Evolutionary conservation across 2,797 vertebrate species (phyloP).

Genomic region (Lithobates pipiens): DNA sequence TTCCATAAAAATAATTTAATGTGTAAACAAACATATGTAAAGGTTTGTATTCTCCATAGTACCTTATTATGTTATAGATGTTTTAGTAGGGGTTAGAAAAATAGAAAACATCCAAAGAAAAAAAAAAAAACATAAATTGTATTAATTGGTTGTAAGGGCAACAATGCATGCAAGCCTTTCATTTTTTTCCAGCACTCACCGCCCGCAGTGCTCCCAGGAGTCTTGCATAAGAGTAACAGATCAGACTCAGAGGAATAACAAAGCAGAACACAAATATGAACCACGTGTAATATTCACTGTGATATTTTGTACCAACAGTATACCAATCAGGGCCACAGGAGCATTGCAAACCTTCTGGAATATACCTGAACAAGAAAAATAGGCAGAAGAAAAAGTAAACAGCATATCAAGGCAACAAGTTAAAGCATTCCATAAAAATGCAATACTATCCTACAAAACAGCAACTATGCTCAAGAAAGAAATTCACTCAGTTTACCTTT

Average conservation of each 20-base stretch:
- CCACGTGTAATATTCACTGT: constrained; percentile 78
- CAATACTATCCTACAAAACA: no score
- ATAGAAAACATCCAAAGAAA: no score
- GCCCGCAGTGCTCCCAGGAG: constrained; percentile 77
- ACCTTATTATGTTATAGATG: background rate
- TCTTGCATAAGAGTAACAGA: constrained; percentile 79
- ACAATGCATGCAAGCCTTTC: background rate
- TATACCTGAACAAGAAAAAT: constrained; percentile 29
- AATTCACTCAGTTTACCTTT: no score
- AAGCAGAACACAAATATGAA: constrained; percentile 85
- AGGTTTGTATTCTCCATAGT: background rate
- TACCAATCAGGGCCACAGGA: constrained; percentile 88
- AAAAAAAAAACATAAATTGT: no score
- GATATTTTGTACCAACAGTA: constrained; percentile 78
- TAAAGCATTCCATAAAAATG: background rate
- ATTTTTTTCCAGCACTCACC: constrained; percentile 68
- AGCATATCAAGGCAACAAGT: background rate
- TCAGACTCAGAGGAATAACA: constrained; percentile 75
- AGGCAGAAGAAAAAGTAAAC: background rate
- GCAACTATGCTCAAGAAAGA: no score
- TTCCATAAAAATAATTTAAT: background rate
- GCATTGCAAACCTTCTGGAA: constrained; percentile 84
- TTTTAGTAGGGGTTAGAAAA: background rate
- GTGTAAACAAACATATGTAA: background rate
- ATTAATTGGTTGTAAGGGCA: no score